Evolutionary conservation across 2,888 invertebrate species (phyloP).

Genomic region (Troides helena): DNA sequence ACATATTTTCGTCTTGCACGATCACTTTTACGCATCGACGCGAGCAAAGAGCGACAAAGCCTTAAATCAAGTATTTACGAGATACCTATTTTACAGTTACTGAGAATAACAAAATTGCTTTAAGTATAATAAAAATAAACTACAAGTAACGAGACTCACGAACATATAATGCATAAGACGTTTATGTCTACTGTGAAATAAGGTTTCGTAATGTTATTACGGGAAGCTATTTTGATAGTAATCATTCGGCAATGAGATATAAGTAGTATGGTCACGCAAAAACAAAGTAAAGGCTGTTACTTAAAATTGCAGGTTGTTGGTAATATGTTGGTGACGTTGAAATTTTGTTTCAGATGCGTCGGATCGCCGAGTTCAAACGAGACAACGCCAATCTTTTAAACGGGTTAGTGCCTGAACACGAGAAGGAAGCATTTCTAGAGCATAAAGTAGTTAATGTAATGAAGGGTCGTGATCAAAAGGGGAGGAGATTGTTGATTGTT

Average conservation of each 20-base stretch:
- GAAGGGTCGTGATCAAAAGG: slow-evolving; percentile 86
- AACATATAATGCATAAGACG: neutral
- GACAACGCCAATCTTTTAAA: slow-evolving; percentile 84
- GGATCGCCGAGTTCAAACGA: slow-evolving; percentile 87
- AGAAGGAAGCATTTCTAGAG: slow-evolving; percentile 84
- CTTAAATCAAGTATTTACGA: slow-evolving; percentile 15
- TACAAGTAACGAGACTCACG: slow-evolving; percentile 8
- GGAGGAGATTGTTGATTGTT: slow-evolving; percentile 86
- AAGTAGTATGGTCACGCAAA: slow-evolving; percentile 36
- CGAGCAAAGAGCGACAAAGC: slow-evolving; percentile 17
- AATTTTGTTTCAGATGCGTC: slow-evolving; percentile 83
- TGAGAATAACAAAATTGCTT: neutral
- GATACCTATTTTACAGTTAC: neutral
- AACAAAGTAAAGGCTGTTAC: slow-evolving; percentile 31
- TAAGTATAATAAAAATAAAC: slow-evolving; percentile 1
- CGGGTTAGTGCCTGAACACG: slow-evolving; percentile 84
- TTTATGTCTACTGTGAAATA: slow-evolving; percentile 17
- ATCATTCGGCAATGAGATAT: slow-evolving; percentile 35
- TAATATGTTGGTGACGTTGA: slow-evolving; percentile 8
- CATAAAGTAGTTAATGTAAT: slow-evolving; percentile 89
- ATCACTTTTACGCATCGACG: slow-evolving; percentile 12
- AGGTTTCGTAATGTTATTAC: slow-evolving; percentile 32
- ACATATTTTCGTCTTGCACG: slow-evolving; percentile 24
- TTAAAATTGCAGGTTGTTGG: slow-evolving; percentile 11
- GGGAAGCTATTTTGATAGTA: slow-evolving; percentile 37